Percentiles rank a stretch among this genome's conserved stretches.
Conservation (phyloP, 2,113 vertebrate species). For the Rutilus rutilus region DNA sequence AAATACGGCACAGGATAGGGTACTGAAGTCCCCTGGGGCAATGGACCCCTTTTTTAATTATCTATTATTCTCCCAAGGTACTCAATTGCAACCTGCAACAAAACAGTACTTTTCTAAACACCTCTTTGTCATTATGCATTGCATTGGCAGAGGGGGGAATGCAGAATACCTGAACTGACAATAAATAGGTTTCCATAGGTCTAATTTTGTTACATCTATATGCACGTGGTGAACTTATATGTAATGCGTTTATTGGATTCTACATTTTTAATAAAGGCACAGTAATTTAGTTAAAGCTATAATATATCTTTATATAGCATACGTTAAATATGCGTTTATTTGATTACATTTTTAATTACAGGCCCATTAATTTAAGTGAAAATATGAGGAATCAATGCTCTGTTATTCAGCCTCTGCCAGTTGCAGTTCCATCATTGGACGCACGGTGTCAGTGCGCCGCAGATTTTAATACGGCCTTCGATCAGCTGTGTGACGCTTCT, state of each 20-base stretch:
- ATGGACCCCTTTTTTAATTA: background rate
- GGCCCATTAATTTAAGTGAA: background rate
- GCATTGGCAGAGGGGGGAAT: background rate
- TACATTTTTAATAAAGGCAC: too few relatives aligned
- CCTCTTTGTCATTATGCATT: background rate
- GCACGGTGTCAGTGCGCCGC: constrained; percentile 23
- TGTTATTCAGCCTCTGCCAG: background rate
- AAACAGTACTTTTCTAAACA: background rate
- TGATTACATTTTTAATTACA: background rate
- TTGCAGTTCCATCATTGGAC: background rate
- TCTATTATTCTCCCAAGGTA: background rate
- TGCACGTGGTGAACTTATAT: background rate
- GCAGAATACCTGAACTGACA: background rate
- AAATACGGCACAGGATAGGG: background rate
- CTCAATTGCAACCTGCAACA: background rate
- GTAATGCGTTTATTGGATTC: too few relatives aligned
- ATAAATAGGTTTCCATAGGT: background rate
- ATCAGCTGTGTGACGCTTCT: background rate
- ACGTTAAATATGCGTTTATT: background rate
- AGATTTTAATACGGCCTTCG: constrained; percentile 15
- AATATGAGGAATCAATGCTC: background rate
- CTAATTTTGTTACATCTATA: background rate
- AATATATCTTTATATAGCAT: too few relatives aligned
- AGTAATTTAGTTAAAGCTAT: too few relatives aligned
- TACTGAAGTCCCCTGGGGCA: background rate